phyloP scores from a whole-genome alignment of 2,113 vertebrate species.

The Tetrao urogallus region DNA sequence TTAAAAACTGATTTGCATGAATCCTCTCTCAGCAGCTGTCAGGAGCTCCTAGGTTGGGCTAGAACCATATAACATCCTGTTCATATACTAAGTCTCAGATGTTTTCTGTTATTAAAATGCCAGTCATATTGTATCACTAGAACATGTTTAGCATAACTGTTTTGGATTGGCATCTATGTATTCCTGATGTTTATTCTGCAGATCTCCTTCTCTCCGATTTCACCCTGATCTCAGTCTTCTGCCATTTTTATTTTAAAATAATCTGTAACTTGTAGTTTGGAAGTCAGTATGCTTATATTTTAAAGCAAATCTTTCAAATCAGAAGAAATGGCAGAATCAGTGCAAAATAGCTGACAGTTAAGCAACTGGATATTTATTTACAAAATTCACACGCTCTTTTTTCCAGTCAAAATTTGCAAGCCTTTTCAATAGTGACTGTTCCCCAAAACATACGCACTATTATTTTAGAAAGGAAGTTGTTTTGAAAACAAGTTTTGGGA shows the following conservation, averaged over 20 bases:
- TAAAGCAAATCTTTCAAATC: slow-evolving; percentile 44
- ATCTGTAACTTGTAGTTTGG: slow-evolving; percentile 32
- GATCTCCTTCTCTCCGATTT: not conserved
- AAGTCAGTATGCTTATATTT: slow-evolving; percentile 51
- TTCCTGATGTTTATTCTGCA: not conserved
- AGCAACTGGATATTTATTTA: slow-evolving; percentile 1
- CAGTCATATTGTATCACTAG: not conserved
- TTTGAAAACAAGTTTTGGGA: not conserved
- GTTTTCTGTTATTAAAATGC: slow-evolving; percentile 6
- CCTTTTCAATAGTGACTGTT: not conserved
- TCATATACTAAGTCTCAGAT: not conserved
- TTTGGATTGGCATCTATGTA: not conserved
- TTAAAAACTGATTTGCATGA: not conserved
- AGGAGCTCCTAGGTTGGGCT: not conserved
- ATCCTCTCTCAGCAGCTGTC: not conserved
- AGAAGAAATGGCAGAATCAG: slow-evolving; percentile 38
- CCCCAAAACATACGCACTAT: not conserved
- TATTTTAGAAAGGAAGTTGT: not conserved
- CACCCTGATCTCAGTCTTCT: not conserved
- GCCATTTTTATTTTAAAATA: not conserved
- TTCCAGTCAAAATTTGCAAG: slow-evolving; percentile 7
- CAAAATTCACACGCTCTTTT: not conserved
- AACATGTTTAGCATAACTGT: not conserved
- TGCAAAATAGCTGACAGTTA: not conserved
- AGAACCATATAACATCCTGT: not conserved